Evolutionary conservation across 2,888 invertebrate species (phyloP).

Genomic region (Alsophila aescularia): DNA sequence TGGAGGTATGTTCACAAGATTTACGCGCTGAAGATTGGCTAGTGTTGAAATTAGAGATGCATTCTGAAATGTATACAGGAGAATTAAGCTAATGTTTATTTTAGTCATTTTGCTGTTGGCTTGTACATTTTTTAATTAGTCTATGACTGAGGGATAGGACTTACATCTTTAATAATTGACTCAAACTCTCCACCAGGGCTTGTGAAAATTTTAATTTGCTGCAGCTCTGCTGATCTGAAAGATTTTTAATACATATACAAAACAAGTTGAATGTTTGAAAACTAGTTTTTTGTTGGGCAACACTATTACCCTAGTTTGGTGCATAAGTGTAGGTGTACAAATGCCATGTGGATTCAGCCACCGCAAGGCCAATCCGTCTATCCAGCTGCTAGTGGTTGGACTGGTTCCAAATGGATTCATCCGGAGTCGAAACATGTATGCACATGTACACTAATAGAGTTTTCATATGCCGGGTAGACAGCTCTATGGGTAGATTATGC

Average conservation of each 20-base stretch:
- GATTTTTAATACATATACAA: neutral
- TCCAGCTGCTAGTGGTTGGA: too few species aligned
- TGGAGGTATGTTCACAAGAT: conserved; percentile 57
- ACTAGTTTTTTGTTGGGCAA: too few species aligned
- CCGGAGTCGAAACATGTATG: too few species aligned
- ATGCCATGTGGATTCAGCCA: too few species aligned
- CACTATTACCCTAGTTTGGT: too few species aligned
- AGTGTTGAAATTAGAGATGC: conserved; percentile 53
- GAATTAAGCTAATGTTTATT: neutral
- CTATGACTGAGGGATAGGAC: conserved; percentile 4
- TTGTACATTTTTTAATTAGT: neutral
- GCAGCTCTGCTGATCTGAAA: conserved; percentile 62
- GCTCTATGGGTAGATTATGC: too few species aligned
- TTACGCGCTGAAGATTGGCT: conserved; percentile 56
- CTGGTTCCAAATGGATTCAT: too few species aligned
- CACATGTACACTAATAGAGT: too few species aligned
- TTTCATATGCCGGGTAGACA: too few species aligned
- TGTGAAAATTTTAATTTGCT: conserved; percentile 66
- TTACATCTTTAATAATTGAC: conserved; percentile 61
- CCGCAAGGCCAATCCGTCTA: too few species aligned
- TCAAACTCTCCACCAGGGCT: conserved; percentile 63
- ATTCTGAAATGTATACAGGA: conserved; percentile 60
- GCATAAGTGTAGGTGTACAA: too few species aligned
- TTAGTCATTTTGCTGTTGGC: neutral
- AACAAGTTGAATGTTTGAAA: too few species aligned